These are phyloP conservation scores for Coelopa pilipes DNA, from an alignment of 2,888 invertebrate genomes.

Conservation along the genomic window DNA sequence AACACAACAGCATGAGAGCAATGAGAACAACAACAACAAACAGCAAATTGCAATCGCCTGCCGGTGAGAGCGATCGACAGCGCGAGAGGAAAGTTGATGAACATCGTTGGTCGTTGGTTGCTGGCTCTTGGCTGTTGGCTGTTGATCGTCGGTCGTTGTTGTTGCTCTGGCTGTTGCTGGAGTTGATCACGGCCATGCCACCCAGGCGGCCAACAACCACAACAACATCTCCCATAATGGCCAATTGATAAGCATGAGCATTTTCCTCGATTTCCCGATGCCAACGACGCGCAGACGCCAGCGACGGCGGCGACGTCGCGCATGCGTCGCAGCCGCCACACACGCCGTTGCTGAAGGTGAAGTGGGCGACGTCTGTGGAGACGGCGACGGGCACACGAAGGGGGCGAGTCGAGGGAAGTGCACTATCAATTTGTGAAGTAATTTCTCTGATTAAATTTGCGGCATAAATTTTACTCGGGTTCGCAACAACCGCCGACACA, in stretches of 20 bases:
- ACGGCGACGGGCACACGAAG: neutral
- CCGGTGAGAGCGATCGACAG: neutral
- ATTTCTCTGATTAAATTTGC: conserved; percentile 31
- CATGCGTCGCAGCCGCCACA: no score
- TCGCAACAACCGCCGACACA: neutral
- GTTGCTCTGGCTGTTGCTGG: neutral
- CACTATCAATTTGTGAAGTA: conserved; percentile 25
- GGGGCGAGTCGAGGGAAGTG: neutral
- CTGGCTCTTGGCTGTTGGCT: neutral
- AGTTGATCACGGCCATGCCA: neutral
- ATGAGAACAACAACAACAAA: conserved; percentile 13
- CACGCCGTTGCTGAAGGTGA: neutral
- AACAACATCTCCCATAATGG: neutral
- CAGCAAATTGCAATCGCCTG: conserved; percentile 3
- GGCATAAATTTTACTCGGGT: neutral
- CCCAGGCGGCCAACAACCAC: neutral
- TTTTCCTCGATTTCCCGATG: neutral
- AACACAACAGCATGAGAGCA: neutral
- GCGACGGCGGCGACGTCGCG: no score
- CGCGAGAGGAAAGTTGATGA: neutral
- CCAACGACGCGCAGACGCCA: no score
- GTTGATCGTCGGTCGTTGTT: neutral
- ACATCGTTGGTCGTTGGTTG: conserved; percentile 13
- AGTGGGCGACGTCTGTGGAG: neutral
- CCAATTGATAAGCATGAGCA: conserved; percentile 5